Conservation (phyloP, 2,888 invertebrate genomes). For the Philopedon plagiatum region DNA sequence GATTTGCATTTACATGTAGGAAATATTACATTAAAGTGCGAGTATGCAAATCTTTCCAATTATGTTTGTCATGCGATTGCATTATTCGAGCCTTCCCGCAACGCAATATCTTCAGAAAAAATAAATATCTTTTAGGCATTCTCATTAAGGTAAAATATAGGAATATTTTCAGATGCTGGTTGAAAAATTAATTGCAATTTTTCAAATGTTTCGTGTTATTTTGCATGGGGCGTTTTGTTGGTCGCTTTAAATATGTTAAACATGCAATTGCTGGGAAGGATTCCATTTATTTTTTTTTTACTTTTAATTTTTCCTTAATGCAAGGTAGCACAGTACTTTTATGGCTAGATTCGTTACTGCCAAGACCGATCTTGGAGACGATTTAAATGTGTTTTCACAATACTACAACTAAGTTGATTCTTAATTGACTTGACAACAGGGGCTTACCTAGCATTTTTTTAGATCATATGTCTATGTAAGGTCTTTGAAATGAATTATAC, state of each 20-base stretch:
- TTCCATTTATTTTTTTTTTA: too few species aligned
- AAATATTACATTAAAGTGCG: background rate
- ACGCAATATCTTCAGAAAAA: background rate
- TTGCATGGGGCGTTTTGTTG: too few species aligned
- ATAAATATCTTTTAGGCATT: background rate
- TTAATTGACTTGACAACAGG: too few species aligned
- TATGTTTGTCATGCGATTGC: constrained; percentile 8
- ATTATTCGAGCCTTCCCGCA: background rate
- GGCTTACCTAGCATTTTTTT: too few species aligned
- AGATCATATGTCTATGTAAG: too few species aligned
- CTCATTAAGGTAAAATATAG: background rate
- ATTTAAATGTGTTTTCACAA: too few species aligned
- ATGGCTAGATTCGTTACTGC: too few species aligned
- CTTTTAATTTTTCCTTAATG: background rate
- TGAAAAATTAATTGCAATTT: background rate
- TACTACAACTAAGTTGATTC: too few species aligned
- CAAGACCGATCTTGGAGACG: too few species aligned
- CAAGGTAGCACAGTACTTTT: background rate
- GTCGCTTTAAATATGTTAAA: too few species aligned
- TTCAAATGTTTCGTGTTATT: background rate
- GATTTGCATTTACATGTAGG: background rate
- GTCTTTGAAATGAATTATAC: too few species aligned
- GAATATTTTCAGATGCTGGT: background rate
- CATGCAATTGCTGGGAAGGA: too few species aligned
- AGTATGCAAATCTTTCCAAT: background rate